These are phyloP conservation scores for Dendrocincla fuliginosa DNA, from an alignment of 2,797 vertebrate genomes.

Conservation along the genomic window DNA sequence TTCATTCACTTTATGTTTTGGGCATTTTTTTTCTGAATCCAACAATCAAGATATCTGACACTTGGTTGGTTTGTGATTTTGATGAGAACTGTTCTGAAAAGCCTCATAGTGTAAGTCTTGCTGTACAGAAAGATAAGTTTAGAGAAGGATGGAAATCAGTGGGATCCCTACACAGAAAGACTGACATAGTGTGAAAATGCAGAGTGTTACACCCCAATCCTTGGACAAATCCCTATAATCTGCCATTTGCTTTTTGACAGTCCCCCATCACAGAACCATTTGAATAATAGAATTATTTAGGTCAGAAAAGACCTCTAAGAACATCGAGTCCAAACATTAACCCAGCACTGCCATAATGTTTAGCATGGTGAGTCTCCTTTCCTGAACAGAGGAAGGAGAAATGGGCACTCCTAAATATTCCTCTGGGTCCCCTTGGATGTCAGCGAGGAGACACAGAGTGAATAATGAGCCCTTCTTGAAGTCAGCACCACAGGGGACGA, in stretches of 20 bases:
- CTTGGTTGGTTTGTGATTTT: background rate
- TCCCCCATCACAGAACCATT: background rate
- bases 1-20: background rate
- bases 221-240: background rate
- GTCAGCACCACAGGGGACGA: background rate
- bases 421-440: background rate
- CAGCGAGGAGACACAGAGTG: background rate
- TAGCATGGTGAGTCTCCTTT: background rate
- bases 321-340: fast-evolving
- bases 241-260: background rate
- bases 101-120: background rate
- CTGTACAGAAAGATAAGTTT: background rate
- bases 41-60: background rate
- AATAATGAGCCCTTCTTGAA: background rate
- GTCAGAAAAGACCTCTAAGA: background rate
- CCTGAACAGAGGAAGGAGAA: background rate
- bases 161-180: background rate
- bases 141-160: background rate
- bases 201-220: no score
- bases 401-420: background rate
- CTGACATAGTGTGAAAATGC: background rate
- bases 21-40: fast-evolving
- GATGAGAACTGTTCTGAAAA: background rate
- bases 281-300: background rate
- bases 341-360: background rate